Evolutionary conservation across 2,113 vertebrate species (phyloP), one percentile per base, ranked within the genome.

Genomic region (Cisticola juncidis): DNA sequence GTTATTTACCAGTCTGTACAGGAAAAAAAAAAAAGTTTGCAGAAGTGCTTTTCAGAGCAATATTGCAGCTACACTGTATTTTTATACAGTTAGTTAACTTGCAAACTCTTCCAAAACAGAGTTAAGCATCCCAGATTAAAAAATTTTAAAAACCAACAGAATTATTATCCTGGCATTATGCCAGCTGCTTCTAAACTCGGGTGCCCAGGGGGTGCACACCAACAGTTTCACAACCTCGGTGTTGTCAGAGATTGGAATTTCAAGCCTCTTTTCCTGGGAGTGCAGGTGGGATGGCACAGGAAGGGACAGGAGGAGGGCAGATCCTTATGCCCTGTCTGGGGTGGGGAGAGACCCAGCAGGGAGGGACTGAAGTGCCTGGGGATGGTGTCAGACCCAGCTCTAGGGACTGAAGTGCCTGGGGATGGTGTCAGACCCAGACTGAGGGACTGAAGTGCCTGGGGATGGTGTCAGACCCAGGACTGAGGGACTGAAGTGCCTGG

Each of bases 1-100:
- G 96, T 96, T 96, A 82, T 95, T 97, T 97, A 94, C 95, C 94
- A 94, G 92, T 94, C 83, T 97, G 93, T 97, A 97, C 97, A 97
- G 92, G 88, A 95, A 74, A 97, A 83, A 60, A 79, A 80, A 42
- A 33, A 65, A 70, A 88, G 97, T 97, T 98, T 98, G 95, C 97
- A 95, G 77, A 96, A 96, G 90, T 96, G 95, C 96, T 97, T 98
- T 95, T 92, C 80, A 87, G 82, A 96, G 90, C 95, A 95, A 76
- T 92, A 86, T 86, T 81, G 83, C 53, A 90, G 53, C 92, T 81
- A 40, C 50, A 94, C 96, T 97, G 91, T 96, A 95, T 97, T 97
- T 94, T 88, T 53, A 96, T 97, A 96, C 81, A 97, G 91, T 77
- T 61, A 61, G 84, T 92, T 89, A 81, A 74, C 93, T 88, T 97